Evolutionary conservation across 2,797 vertebrate species (phyloP).

Genomic region (Chaunax sp.): DNA sequence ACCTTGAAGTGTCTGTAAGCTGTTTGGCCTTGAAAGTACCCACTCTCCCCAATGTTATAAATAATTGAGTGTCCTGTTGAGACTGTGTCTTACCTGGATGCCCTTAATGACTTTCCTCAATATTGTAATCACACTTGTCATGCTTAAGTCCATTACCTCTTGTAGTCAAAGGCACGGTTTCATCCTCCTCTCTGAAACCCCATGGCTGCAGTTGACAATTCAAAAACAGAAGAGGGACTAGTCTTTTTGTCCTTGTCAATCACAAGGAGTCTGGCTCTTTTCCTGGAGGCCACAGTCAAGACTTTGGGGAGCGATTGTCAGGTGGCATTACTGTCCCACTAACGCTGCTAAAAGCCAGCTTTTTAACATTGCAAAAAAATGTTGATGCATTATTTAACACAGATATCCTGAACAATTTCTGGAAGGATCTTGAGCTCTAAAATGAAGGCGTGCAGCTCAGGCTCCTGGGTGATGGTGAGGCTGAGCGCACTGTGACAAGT

Average conservation of each 20-base stretch:
- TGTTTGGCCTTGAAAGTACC: constrained; percentile 76
- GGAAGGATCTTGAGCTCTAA: constrained; percentile 71
- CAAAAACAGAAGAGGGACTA: constrained; percentile 81
- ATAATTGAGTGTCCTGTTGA: constrained; percentile 82
- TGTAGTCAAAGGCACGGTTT: constrained; percentile 85
- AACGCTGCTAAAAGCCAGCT: constrained; percentile 75
- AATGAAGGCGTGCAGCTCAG: constrained; percentile 50
- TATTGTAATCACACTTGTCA: constrained; percentile 84
- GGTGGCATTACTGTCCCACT: constrained; percentile 83
- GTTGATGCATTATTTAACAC: constrained; percentile 84
- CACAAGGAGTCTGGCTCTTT: constrained; percentile 64
- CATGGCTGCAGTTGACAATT: constrained; percentile 80
- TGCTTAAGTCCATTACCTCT: constrained; percentile 78
- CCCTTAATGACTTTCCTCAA: constrained; percentile 78
- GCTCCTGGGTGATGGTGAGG: constrained; percentile 48
- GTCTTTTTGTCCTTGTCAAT: constrained; percentile 88
- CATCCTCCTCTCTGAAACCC: constrained; percentile 81
- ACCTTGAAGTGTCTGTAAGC: constrained; percentile 45
- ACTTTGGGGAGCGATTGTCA: constrained; percentile 83
- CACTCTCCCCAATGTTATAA: constrained; percentile 70
- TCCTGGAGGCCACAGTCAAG: constrained; percentile 77
- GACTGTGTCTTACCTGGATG: constrained; percentile 70
- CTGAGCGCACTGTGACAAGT: too few species aligned
- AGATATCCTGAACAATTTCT: constrained; percentile 78
- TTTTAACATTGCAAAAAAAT: constrained; percentile 82